Evolutionary conservation across 1,140 invertebrate species (phyloP).

Genomic region (Babylonia areolata): DNA sequence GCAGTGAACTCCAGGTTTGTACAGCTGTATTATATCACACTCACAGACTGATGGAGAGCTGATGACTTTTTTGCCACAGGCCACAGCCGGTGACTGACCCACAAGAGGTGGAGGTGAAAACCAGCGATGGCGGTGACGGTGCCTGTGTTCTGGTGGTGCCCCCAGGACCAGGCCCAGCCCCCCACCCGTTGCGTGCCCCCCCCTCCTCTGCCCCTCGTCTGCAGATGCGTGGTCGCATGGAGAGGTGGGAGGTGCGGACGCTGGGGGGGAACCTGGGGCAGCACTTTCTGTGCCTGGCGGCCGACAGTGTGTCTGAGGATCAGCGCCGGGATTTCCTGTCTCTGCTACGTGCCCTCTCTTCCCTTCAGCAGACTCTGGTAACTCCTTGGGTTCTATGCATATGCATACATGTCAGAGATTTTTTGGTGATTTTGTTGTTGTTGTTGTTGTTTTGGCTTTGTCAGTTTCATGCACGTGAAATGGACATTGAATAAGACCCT

Average conservation of each 20-base stretch:
- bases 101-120: background rate
- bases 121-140: background rate
- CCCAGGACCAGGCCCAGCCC: background rate
- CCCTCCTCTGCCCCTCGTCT: background rate
- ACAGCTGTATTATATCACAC: no score
- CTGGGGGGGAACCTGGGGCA: background rate
- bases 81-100: no score
- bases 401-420: no score
- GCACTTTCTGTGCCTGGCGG: background rate
- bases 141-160: background rate
- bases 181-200: background rate
- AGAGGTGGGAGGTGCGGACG: background rate
- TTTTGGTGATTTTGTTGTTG: no score
- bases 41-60: no score
- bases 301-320: background rate
- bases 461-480: no score
- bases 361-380: constrained; percentile 10
- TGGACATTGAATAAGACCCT: no score
- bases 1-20: no score
- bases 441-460: no score
- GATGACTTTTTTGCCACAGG: background rate
- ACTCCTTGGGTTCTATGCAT: background rate
- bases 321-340: background rate
- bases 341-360: background rate
- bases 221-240: constrained; percentile 3